Percentiles rank a stretch among this genome's conserved stretches.
phyloP scores from a whole-genome alignment of 2,888 invertebrate species.

The Priocnemis perturbator region DNA sequence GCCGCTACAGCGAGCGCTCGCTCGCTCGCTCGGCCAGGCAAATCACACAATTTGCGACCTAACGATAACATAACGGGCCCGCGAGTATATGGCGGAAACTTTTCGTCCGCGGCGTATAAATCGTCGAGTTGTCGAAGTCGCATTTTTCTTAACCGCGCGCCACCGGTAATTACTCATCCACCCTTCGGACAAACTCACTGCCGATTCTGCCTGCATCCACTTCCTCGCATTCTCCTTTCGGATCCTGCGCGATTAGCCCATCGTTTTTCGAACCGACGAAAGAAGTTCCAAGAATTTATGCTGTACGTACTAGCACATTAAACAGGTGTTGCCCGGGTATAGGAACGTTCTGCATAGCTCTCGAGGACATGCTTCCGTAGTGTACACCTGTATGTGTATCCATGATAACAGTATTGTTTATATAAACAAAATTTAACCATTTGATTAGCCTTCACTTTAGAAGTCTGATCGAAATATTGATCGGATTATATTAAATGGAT shows the following conservation, averaged over 20 bases:
- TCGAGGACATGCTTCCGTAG: too few relatives aligned
- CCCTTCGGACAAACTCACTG: slow-evolving; percentile 33
- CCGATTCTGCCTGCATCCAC: neutral
- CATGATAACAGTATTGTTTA: too few relatives aligned
- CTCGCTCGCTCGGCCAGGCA: slow-evolving; percentile 43
- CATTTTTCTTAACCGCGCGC: slow-evolving; percentile 55
- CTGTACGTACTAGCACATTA: too few relatives aligned
- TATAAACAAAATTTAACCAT: too few relatives aligned
- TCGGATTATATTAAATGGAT: too few relatives aligned
- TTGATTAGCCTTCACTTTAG: too few relatives aligned
- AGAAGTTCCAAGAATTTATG: neutral
- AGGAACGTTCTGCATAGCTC: too few relatives aligned
- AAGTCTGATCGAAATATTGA: too few relatives aligned
- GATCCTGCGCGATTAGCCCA: slow-evolving; percentile 1
- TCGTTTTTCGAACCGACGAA: neutral
- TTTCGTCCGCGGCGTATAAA: slow-evolving; percentile 53
- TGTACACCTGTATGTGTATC: too few relatives aligned
- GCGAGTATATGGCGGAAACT: slow-evolving; percentile 33
- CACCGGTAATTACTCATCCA: slow-evolving; percentile 64
- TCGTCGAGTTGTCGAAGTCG: slow-evolving; percentile 56
- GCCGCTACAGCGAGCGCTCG: slow-evolving; percentile 25
- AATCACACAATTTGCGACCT: slow-evolving; percentile 65
- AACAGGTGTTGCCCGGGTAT: too few relatives aligned
- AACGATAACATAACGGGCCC: slow-evolving; percentile 58
- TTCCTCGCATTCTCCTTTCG: neutral